Evolutionary conservation across 2,797 vertebrate genomes (phyloP), one percentile per base, ranked within the genome.

Genomic region (Dipus sagitta): DNA sequence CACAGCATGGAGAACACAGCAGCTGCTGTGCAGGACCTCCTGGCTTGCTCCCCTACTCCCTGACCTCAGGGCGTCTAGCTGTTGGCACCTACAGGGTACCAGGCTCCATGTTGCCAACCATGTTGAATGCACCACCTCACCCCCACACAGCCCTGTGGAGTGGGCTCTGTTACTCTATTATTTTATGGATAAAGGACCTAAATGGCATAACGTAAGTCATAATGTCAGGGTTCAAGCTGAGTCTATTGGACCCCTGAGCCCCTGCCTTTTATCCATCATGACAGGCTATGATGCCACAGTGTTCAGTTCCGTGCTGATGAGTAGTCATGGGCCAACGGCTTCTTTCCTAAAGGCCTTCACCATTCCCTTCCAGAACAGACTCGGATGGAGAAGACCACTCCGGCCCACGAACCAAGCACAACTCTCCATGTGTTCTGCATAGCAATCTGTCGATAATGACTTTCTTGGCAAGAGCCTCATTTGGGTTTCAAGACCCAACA

Each of bases 331-430:
- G 77, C 13, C 28, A 58, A 68, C 47, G 0, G n/a, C 12, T 38
- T 72, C 32, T 54, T 65, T 71, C 52, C 75, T 10, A 1, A 24
- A 23, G 28, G 34, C 86, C 68, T 86, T 47, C n/a, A 54, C 77
- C 81, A 78, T 82, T 87, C 70, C 58, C 78, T 83, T 65, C 76
- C 47, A 72, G 34, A 70, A 79, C 8, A 92, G 76, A 92, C 14
- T 68, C 21, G 38, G 24, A 38, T 14, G 26, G 58, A 70, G 62
- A 2, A n/a, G n/a, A 75, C 74, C 3, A 24, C 26, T 58, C 47
- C 38, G 34, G 11, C 77, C 54, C 47, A 47, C 58, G 52, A 15
- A 67, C 17, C 11, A 4, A 42, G 38, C 3, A 72, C 7, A 9
- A 38, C 52, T 88, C 67, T 88, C 67, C 1, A 0, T 32, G 68